Evolutionary conservation across 2,113 vertebrate genomes (phyloP), one percentile per base, ranked within the genome.

Genomic region (Psittacara wagleri): DNA sequence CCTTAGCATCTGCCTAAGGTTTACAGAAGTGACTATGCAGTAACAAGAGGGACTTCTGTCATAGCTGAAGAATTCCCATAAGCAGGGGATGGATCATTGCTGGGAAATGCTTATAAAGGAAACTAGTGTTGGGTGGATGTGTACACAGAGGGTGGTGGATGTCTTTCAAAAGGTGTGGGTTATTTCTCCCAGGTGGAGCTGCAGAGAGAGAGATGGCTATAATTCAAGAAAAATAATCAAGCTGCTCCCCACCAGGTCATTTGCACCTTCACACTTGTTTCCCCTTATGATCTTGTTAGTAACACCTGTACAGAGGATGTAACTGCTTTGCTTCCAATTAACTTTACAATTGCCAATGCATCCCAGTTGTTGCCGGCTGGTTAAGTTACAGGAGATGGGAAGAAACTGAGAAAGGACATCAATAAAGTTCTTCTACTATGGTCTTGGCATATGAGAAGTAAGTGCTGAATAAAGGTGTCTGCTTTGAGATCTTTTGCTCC

Each of bases 181-280:
- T 92, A 86, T 81, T 83, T 78, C n/a, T 94, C 64, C 55, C 83
- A 83, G 46, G 16, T 86, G 79, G 49, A 90, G n/a, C 20, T 86
- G 41, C 6, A 57, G 22, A 69, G 27, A 77, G 46, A 69, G 51
- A 68, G 33, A 64, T 11, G 29, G 18, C 44, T 82, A 39, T 64
- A 82, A 92, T 29, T 91, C 62, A 84, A 88, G 57, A 78, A 95
- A 95, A 88, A 79, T 15, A 66, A 81, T 62, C 39, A 82, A 86
- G 57, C n/a, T 73, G 22, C 24, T 88, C 57, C 83, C 62, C 19
- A 31, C 29, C 49, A 81, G n/a, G 69, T 88, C 76, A 84, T 88
- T 67, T 90, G 62, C 19, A 86, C 5, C 9, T 86, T 92, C 70
- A 55, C n/a, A 73, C 15, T 17, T 17, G 31, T 69, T 91, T n/a